These are phyloP conservation scores for Parelbella ahira DNA, from an alignment of 2,888 invertebrate genomes.

Conservation along the genomic window DNA sequence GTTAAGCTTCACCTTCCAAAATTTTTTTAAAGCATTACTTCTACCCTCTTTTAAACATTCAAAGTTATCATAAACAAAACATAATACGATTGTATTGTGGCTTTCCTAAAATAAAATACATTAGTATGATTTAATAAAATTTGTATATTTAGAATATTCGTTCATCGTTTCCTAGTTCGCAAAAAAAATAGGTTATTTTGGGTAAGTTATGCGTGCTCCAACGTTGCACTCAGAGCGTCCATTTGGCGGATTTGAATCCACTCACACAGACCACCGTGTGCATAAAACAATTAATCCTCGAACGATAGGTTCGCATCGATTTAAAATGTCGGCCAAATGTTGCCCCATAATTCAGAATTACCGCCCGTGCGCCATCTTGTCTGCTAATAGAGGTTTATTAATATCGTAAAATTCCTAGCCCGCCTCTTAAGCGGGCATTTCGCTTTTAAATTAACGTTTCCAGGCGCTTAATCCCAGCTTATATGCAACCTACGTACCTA, in stretches of 20 bases:
- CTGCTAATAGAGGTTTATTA: conserved; percentile 52
- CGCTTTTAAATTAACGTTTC: conserved; percentile 45
- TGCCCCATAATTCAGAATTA: conserved; percentile 39
- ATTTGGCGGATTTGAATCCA: conserved; percentile 33
- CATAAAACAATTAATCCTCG: conserved; percentile 24
- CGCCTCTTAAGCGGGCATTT: conserved; percentile 38
- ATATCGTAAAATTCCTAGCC: conserved; percentile 49
- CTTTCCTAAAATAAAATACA: too few species aligned
- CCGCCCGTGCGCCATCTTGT: conserved; percentile 40
- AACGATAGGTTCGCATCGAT: conserved; percentile 18
- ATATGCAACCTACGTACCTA: conserved; percentile 14
- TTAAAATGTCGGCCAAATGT: conserved; percentile 28
- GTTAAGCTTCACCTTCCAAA: too few species aligned
- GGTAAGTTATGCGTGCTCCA: conserved; percentile 22
- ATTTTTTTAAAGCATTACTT: too few species aligned
- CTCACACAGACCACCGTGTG: conserved; percentile 15
- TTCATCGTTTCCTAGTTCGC: too few species aligned
- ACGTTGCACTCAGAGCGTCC: conserved; percentile 33
- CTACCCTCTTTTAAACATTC: too few species aligned
- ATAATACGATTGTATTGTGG: too few species aligned
- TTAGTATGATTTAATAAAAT: too few species aligned
- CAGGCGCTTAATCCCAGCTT: conserved; percentile 32
- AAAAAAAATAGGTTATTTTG: conserved; percentile 9
- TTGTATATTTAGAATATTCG: too few species aligned
- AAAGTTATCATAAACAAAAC: too few species aligned